Evolutionary conservation across 2,113 vertebrate species (phyloP), one percentile per base, ranked within the genome.

Genomic region (Dolichallabes microphthalmus): DNA sequence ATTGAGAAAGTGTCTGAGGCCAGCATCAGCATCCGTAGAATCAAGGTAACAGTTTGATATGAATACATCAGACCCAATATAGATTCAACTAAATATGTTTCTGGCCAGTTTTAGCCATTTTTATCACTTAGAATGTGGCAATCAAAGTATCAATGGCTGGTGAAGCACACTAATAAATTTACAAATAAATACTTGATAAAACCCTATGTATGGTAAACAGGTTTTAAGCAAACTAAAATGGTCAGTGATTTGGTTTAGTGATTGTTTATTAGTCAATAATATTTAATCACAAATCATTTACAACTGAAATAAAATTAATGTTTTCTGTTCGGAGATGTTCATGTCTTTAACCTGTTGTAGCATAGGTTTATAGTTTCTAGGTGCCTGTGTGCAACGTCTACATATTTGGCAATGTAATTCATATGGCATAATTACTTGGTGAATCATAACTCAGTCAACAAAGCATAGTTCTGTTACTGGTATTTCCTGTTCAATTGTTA

Each of bases 1-100:
- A 91, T 99, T 0, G 97, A 99, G 94, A 97, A 89, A 86, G 93
- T 93, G 11, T 98, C 97, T 0, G 98, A 99, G 90, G 81, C 96
- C 0, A 50, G 96, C 9, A 90, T 99, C 92, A 99, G 98, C 95
- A 95, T 98, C 86, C 94, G 85, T 2, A 95, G 98, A 55, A 98
- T 99, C 89, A 94, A 99, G 95, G 98, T 99, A 45, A 93, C 19
- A 53, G 22, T 50, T 20, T 17, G 10, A 57, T 7, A 30, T 57
- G 7, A 57, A 20, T 77, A 32, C 27, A 15, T 5, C 8, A 15
- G 6, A 66, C 45, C 0, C 20, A 22, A 2, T 68, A 60, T 32
- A 45, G 1, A 13, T 32, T 32, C 20, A 27, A 45, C 39, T 22
- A 76, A 76, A 52, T 58, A 63, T 13, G 4, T 68, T 35, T 60